A percentile compares a stretch with the other conserved stretches of the same genome.
These are phyloP conservation scores for Octomys mimax DNA, from an alignment of 2,797 vertebrate genomes.

Conservation along the genomic window DNA sequence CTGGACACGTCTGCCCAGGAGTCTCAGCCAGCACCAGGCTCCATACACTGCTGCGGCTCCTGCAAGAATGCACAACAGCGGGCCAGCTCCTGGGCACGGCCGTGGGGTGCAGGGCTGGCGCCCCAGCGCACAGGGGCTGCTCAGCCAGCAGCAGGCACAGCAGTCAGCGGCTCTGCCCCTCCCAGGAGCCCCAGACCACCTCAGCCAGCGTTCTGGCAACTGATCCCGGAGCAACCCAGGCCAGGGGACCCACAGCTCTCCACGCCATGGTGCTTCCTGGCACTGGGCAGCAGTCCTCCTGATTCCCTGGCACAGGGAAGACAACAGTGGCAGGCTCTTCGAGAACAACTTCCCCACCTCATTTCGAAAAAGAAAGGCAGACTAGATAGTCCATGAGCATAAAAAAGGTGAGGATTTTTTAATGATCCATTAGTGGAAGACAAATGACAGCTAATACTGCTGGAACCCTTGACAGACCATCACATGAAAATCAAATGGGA, in stretches of 20 bases:
- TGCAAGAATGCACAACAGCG: background rate
- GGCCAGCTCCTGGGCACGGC: too few relatives aligned
- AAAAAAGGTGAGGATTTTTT: background rate
- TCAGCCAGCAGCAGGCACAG: background rate
- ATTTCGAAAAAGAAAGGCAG: background rate
- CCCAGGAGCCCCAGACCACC: background rate
- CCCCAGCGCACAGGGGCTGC: background rate
- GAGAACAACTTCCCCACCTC: background rate
- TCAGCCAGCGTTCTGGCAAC: background rate
- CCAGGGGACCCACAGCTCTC: background rate
- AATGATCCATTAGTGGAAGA: background rate
- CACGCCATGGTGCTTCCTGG: background rate
- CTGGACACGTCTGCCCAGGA: background rate
- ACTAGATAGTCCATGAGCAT: background rate
- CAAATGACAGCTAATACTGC: background rate
- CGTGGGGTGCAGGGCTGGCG: background rate
- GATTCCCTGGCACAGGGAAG: background rate
- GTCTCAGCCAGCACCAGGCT: background rate
- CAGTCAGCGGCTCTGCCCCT: background rate
- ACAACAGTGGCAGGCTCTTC: background rate
- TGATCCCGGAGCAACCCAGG: background rate
- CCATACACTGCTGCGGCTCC: background rate
- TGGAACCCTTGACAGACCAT: constrained; percentile 21
- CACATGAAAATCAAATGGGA: background rate
- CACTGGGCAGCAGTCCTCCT: background rate